Evolutionary conservation across 2,113 vertebrate species (phyloP), one percentile per base, ranked within the genome.

Genomic region (Coptodon rendalli): DNA sequence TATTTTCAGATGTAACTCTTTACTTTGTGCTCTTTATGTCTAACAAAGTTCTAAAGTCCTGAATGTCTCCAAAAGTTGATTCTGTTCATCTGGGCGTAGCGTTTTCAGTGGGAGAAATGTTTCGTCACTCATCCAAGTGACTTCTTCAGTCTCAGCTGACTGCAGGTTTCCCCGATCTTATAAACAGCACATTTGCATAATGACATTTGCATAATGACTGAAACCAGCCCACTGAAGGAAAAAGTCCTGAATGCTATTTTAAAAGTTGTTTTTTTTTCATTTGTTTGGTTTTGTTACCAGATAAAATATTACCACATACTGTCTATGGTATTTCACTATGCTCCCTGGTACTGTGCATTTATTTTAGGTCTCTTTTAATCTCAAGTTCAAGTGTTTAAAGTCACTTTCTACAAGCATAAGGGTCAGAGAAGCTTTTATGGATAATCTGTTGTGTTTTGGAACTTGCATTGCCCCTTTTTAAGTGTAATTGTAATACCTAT

Each of bases 191-290:
- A 63, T 63, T 61, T 61, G 0, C 57, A 31, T 59, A 59, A 29
- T 59, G 3, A 59, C 0, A 59, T 59, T 31, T 59, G 14, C 27
- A 6, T 34, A 63, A 34, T 63, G 29, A 63, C 16, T 36, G 31
- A 63, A 36, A 63, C 31, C 6, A 63, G 0, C 59, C 59, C 59
- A 36, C 59, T 5, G 31, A 63, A 0, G 6, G 0, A 36, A 63
- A 1, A 29, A 12, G 43, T 27, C 22, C 68, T 73, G 22, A 27
- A 45, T 73, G 40, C 40, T 45, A 76, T 17, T 66, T 19, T 22
- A 54, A 11, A 9, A 54, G 7, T 22, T 54, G 11, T 22, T 27
- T 22, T 10, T 54, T 11, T 53, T 3, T 38, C 16, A 50, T 45
- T 78, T 48, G 14, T 50, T 73, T 73, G 3, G 38, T 16, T 8